Evolutionary conservation across 2,888 invertebrate genomes (phyloP), one percentile per base, ranked within the genome.

Genomic region (Blastobasis lacticolella): DNA sequence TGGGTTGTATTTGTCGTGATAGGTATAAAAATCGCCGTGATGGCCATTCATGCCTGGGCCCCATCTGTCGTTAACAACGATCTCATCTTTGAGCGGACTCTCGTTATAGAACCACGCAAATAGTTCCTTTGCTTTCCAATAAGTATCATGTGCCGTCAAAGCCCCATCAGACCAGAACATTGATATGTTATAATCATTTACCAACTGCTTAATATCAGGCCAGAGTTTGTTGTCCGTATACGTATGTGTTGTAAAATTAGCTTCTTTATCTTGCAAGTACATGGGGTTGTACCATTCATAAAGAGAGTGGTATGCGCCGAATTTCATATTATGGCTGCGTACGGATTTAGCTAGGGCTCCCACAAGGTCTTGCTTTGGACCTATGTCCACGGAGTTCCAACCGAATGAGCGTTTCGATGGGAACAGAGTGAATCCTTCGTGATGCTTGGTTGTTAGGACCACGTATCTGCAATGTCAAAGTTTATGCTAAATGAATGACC

Each of bases 21-120:
- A 97, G 23, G 95, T 97, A 62, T 91, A 94, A 74, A 94, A 96
- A 63, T 94, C 97, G 2, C 98, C 98, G 80, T 98, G 98, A 58
- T 92, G 88, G 57, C 98, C 97, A 4, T 91, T 82, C 4, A 91
- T 92, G 5, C 90, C 93, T 5, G 79, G 88, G 0, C 98, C 98
- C 98, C 98, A 98, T 61, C 98, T 90, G 78, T 99, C 98, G 75
- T 99, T 99, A 0, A 94, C 94, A 0, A 98, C 97, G 0, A 99
- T 91, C 4, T 92, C 93, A 59, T 97, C 92, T 66, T 93, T 94
- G 0, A 98, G 95, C 0, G 96, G 95, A 70, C 97, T 97, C 0
- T 95, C 94, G 68, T 96, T 97, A 69, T 96, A 98, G n/a, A 97
- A 81, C 97, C 97, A 97, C 0, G 97, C 93, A 2, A 98, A 82